Base-by-base conservation (phyloP, 2,888 invertebrate genomes). In the Agrochola lota region DNA sequence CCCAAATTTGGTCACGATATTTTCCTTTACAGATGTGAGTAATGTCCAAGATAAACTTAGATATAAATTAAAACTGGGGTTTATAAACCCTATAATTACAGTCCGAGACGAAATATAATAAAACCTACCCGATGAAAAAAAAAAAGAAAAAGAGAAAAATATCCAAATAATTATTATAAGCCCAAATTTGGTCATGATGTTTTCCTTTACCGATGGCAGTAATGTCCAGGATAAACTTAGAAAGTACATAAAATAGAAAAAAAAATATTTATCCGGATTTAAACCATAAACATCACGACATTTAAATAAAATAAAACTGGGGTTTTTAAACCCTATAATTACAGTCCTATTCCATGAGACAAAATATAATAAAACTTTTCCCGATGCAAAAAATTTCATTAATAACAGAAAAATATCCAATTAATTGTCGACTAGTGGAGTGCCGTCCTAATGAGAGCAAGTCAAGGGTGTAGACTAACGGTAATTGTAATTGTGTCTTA, bases 401-500 rank as follows among this genome's bases (percentile, higher is more conserved):
- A 80, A 66, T 74, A 78, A 59, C 66, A 67, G 75, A 79, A 66
- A 79, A 79, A 81, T 79, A 79, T 79, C 75, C 79, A 79, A 79
- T 79, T 81, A 75, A 62, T 75, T 46, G 66, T 23, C 52, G 81
- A 35, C 52, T 60, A 66, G 74, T 74, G 74, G 43, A 82, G 84
- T 67, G 57, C 20, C 49, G n/a, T 15, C 76, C 64, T 84, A 85
- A 87, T 85, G 87, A 87, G 87, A 74, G n/a, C 49, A 59, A 64
- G 63, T 69, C 71, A 66, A 72, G 68, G 71, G 85, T 80, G 81
- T 79, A 74, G 71, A 62, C 80, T 85, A 88, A 86, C 90, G 89
- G 89, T 90, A 35, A 35, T 35, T 35, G 35, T 35, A 85, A 75
- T 87, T 83, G 80, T 90, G 86, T 35, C 64, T 69, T 76, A 68